phyloP scores from a whole-genome alignment of 2,888 invertebrate species.

The Sphaerophoria taeniata region DNA sequence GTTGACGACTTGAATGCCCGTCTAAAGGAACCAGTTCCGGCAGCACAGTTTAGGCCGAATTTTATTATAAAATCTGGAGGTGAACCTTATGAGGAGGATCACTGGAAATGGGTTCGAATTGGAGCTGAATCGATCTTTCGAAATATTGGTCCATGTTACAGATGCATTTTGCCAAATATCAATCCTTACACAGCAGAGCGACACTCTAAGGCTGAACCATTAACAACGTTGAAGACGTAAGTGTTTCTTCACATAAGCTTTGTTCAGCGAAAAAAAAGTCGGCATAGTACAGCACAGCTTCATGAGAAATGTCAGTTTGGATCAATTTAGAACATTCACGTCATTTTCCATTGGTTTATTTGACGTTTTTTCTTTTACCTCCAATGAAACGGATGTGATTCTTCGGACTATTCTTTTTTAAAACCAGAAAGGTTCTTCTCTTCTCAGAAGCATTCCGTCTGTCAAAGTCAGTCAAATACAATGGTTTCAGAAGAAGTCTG shows the following conservation, averaged over 20 bases:
- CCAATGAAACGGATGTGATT: too few relatives aligned
- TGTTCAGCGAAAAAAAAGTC: too few relatives aligned
- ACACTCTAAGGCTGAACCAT: constrained; percentile 85
- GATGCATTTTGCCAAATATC: constrained; percentile 89
- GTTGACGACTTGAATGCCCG: constrained; percentile 87
- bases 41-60: constrained; percentile 87
- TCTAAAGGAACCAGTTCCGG: constrained; percentile 83
- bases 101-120: constrained; percentile 89
- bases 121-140: constrained; percentile 82
- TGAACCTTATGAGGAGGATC: constrained; percentile 87
- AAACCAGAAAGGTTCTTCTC: too few relatives aligned
- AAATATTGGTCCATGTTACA: constrained; percentile 80
- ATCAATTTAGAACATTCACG: too few relatives aligned
- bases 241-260: background rate
- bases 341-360: background rate
- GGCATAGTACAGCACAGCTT: too few relatives aligned
- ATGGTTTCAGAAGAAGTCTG: too few relatives aligned
- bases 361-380: too few relatives aligned
- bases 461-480: too few relatives aligned
- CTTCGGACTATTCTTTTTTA: too few relatives aligned
- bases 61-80: constrained; percentile 86
- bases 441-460: too few relatives aligned
- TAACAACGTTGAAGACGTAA: constrained; percentile 87
- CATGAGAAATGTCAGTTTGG: too few relatives aligned
- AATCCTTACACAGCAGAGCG: constrained; percentile 87